Base-by-base conservation (phyloP, 2,888 invertebrate genomes). In the Julus scandinavius region DNA sequence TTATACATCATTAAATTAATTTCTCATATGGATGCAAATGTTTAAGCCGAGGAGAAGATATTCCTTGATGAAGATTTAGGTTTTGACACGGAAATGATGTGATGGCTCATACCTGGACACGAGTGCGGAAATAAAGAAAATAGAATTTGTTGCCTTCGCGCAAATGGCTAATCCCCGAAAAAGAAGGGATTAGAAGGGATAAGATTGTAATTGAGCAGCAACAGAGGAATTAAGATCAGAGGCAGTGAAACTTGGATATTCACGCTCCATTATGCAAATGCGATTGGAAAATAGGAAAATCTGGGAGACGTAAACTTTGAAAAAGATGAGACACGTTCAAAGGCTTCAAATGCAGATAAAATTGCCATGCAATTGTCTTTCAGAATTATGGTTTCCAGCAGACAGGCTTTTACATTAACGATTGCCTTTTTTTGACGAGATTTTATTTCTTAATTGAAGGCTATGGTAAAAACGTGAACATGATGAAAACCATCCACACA, bases 21-120 rank as follows among this genome's bases (percentile, higher is more conserved):
- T 54, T 54, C 54, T 54, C 54, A 54, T 54, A 54, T 54, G 54
- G 54, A 54, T 54, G 54, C 54, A 54, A 54, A 54, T 54, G 54
- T 54, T 54, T 54, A 54, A 54, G 7, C 54, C 15, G 54, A 15
- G 54, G 15, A 15, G 54, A 54, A 54, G 54, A 54, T 9, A 54
- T 54, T 54, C 15, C 54, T 54, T 54, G 15, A 54, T 54, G 54
- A 54, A 54, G 54, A 54, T 54, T 54, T 54, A 54, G 54, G 54
- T 54, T 49, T 54, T 54, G 54, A 54, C 54, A 54, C 54, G 54
- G 54, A 54, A 54, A 54, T 15, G 54, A 15, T 54, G 54, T 15
- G 54, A 54, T 54, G 54, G 54, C 54, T 54, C 54, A 54, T 54
- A 54, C 54, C 54, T 54, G 54, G 54, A 6, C 7, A 54, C 54